Base-by-base conservation (phyloP, 2,797 vertebrate genomes). In the Pelodytes ibericus region DNA sequence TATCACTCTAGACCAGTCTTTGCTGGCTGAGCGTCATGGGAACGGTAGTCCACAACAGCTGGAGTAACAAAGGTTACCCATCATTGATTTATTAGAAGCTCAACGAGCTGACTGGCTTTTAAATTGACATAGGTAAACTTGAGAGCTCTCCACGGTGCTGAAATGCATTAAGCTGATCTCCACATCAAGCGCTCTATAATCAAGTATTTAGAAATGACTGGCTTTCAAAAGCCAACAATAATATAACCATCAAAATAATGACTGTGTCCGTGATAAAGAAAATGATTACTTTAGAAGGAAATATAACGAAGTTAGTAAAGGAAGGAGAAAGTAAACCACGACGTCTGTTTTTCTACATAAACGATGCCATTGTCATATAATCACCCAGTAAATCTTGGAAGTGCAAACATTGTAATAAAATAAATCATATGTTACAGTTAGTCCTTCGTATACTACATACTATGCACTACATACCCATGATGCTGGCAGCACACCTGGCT, bases 111-210 rank as follows among this genome's bases (percentile, higher is more conserved):
- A 15, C 18, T n/a, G 44, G 5, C 49, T 39, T 3, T 16, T 4
- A 4, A 36, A 24, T 11, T 31, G 51, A 11, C 18, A 24, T 69
- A 1, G 4, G 10, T 0, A 22, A 26, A 64, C 3, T 4, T 0
- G 7, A 71, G 87, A 84, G 39, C 87, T 89, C 82, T 77, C 88
- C 87, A 75, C 84, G 81, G 87, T 89, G 68, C 87, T 89, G 87
- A 88, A 88, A 81, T 49, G 49, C n/a, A 53, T 53, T 22, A 53
- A 53, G 49, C 49, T 53, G 49, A 53, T 22, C 49, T 53, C 49
- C 2, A 47, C 44, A 53, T 53, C n/a, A 53, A 11, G 4, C 2
- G 7, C 20, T 53, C 49, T 16, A 24, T 8, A 22, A 22, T 6
- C 49, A 53, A 53, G 49, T 16, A 44, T 44, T 13, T 53, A 22